Evolutionary conservation across 2,113 vertebrate genomes (phyloP).

Genomic region (Scatophagus argus): DNA sequence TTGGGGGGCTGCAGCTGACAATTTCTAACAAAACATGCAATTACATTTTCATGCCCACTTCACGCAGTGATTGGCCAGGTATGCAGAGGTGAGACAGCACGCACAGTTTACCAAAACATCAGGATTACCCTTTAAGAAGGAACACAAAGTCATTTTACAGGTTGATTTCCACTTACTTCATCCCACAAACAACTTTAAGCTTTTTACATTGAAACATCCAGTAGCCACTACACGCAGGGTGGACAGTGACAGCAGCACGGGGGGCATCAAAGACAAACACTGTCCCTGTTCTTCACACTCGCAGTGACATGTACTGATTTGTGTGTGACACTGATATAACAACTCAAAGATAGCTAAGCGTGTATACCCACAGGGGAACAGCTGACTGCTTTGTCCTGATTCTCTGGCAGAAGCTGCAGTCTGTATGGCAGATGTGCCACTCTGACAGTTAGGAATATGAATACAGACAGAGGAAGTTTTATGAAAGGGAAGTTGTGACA

Average conservation of each 20-base stretch:
- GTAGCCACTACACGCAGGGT: not conserved
- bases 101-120: no score
- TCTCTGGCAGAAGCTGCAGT: constrained; percentile 27
- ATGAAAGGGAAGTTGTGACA: constrained; percentile 49
- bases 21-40: no score
- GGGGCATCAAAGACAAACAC: constrained; percentile 31
- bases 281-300: constrained; percentile 36
- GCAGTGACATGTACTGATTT: constrained; percentile 22
- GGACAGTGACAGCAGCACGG: constrained; percentile 22
- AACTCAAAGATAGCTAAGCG: constrained; percentile 15
- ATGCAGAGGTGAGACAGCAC: not conserved
- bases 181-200: not conserved
- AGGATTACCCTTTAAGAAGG: no score
- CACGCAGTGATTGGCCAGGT: no score
- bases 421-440: constrained; percentile 50
- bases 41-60: no score
- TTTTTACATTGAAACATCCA: not conserved
- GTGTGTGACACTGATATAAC: constrained; percentile 17
- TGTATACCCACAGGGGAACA: constrained; percentile 37
- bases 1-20: not conserved
- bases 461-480: constrained; percentile 48
- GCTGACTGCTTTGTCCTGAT: constrained; percentile 47
- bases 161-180: constrained; percentile 1
- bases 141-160: not conserved
- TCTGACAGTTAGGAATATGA: constrained; percentile 55